phyloP scores from a whole-genome alignment of 2,888 invertebrate genomes.

The Heteromurus nitidus region DNA sequence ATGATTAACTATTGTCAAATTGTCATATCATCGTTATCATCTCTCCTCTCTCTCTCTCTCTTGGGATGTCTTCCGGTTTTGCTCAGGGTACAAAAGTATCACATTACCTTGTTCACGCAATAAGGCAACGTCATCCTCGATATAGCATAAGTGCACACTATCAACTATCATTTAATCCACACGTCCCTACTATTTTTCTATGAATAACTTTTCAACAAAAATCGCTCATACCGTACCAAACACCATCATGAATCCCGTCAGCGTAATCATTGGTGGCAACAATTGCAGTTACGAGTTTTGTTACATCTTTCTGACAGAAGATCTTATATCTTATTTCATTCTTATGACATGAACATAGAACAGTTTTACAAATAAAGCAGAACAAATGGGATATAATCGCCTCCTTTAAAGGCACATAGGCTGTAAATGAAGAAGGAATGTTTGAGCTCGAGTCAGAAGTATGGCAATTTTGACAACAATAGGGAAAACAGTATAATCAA shows the following conservation, averaged over 20 bases:
- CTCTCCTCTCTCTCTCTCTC: not conserved
- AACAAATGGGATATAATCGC: constrained; percentile 14
- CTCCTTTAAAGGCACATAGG: not conserved
- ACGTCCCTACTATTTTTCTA: not conserved
- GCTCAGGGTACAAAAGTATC: not conserved
- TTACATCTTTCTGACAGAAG: not conserved
- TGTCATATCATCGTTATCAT: constrained; percentile 16
- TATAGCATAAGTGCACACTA: not conserved
- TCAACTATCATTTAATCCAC: not conserved
- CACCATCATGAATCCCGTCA: not conserved
- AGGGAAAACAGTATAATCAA: not conserved
- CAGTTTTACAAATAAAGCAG: constrained; percentile 44
- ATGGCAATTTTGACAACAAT: constrained; percentile 44
- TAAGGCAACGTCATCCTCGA: not conserved
- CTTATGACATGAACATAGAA: not conserved
- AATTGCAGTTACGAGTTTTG: not conserved
- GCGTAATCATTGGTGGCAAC: not conserved
- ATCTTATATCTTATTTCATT: not conserved
- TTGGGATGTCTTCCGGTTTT: constrained; percentile 18
- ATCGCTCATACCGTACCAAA: not conserved
- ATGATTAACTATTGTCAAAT: constrained; percentile 15
- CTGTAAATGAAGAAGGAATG: not conserved
- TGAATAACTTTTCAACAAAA: not conserved
- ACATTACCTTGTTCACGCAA: not conserved
- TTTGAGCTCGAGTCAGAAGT: constrained; percentile 18